phyloP scores from a whole-genome alignment of 2,113 vertebrate genomes.

The Acrocephalus arundinaceus region DNA sequence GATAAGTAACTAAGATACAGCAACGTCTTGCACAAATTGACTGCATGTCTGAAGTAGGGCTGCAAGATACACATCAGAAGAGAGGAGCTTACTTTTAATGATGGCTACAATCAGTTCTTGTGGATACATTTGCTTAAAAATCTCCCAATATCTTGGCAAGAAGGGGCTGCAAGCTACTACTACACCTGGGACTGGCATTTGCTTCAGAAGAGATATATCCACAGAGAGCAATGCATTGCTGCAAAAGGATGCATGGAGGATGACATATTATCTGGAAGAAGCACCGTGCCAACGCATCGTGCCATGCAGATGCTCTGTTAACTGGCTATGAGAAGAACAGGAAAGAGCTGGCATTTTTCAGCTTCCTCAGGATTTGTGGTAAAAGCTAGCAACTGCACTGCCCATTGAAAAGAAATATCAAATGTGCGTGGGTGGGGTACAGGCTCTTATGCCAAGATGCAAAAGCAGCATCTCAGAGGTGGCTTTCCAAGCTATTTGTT shows the following conservation, averaged over 20 bases:
- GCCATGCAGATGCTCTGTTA: neutral
- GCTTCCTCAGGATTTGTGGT: neutral
- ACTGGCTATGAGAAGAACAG: neutral
- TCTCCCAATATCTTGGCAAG: neutral
- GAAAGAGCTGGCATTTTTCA: neutral
- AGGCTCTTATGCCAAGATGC: neutral
- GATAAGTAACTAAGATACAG: neutral
- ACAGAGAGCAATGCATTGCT: neutral
- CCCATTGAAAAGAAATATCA: neutral
- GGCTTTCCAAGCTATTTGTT: neutral
- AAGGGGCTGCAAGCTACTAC: neutral
- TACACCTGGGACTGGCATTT: neutral
- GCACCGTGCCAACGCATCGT: neutral
- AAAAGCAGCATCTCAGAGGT: neutral
- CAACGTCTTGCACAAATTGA: neutral
- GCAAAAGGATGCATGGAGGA: neutral
- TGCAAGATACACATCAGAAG: neutral
- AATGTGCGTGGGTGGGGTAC: neutral
- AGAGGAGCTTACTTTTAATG: neutral
- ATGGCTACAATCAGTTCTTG: neutral
- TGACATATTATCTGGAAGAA: neutral
- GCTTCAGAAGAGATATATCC: neutral
- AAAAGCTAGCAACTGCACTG: neutral
- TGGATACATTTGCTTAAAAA: neutral
- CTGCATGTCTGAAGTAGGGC: neutral